Base-by-base conservation (phyloP, 2,797 vertebrate genomes). In the Dendrocincla tyrannina region DNA sequence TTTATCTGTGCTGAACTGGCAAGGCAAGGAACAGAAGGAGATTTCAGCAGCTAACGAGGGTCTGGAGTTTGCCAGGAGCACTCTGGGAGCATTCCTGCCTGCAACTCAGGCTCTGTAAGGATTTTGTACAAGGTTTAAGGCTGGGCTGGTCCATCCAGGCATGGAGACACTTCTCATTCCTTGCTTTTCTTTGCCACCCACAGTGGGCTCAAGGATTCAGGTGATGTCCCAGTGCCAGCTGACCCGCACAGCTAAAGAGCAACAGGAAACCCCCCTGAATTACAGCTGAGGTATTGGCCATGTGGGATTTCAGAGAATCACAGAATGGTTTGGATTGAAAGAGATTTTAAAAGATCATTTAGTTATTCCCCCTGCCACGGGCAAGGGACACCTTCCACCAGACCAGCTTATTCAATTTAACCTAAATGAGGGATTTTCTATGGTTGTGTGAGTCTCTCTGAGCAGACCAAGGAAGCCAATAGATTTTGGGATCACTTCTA, bases 401-500 rank as follows among this genome's bases (percentile, higher is more conserved):
- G 3, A 33, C 11, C 63, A 66, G 13, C n/a, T 66, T 7, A n/a
- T 27, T 24, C 22, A 25, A 17, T 47, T 62, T 77, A 28, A 78
- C 41, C 24, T 68, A 46, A 89, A 53, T 22, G 30, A 68, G 58
- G 67, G 28, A 44, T 66, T 77, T 82, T 46, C 42, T 10, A 25
- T 13, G 81, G 37, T 17, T 56, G 27, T 24, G 15, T 10, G 14
- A 53, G 14, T 17, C 35, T 95, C 81, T 91, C 64, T 24, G 68
- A 74, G 83, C 35, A 88, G n/a, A 59, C 20, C 18, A n/a, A 50
- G 49, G 75, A 79, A 88, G 41, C 24, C 30, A 78, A 94, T 17
- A 90, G 92, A 81, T 88, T 95, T 88, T 80, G 80, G 28, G 52
- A 80, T 94, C 80, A 39, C 92, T 96, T 96, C 90, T 78, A 60